Conservation (phyloP, 2,113 vertebrate species). For the Rhabdornis inornatus region DNA sequence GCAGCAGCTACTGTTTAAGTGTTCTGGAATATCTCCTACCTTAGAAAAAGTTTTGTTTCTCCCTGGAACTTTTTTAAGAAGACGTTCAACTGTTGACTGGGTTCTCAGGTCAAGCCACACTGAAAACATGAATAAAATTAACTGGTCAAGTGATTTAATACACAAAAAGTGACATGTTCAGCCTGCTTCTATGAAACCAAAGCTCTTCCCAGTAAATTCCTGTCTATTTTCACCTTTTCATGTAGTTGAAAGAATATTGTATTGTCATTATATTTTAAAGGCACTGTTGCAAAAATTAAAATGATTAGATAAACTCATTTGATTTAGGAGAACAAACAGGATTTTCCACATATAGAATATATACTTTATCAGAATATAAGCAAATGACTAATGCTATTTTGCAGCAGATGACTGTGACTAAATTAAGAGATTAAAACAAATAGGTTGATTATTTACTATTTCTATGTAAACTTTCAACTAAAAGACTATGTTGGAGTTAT, state of each 20-base stretch:
- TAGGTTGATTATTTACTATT: slow-evolving; percentile 53
- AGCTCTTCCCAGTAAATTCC: background rate
- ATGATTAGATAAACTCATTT: background rate
- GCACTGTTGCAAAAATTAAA: background rate
- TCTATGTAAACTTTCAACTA: slow-evolving; percentile 29
- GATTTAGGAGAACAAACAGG: background rate
- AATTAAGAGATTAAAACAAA: slow-evolving; percentile 27
- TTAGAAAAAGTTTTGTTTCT: slow-evolving; percentile 90
- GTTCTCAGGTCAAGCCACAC: slow-evolving; percentile 98
- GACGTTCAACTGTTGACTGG: slow-evolving; percentile 92
- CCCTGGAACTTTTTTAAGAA: slow-evolving; percentile 89
- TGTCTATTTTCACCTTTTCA: background rate
- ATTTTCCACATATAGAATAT: background rate
- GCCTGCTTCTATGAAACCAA: background rate
- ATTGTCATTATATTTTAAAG: background rate
- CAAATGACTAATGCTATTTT: background rate
- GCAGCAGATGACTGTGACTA: background rate
- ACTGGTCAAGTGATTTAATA: background rate
- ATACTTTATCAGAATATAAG: background rate
- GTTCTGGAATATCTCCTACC: slow-evolving; percentile 73
- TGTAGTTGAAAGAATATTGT: background rate
- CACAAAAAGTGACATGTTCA: background rate
- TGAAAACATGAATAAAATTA: slow-evolving; percentile 59
- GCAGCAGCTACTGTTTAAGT: background rate
- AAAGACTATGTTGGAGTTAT: background rate